Percentiles rank a stretch among this genome's conserved stretches.
Evolutionary conservation across 1,140 invertebrate genomes (phyloP).

Genomic region (Eulimnadia texana): DNA sequence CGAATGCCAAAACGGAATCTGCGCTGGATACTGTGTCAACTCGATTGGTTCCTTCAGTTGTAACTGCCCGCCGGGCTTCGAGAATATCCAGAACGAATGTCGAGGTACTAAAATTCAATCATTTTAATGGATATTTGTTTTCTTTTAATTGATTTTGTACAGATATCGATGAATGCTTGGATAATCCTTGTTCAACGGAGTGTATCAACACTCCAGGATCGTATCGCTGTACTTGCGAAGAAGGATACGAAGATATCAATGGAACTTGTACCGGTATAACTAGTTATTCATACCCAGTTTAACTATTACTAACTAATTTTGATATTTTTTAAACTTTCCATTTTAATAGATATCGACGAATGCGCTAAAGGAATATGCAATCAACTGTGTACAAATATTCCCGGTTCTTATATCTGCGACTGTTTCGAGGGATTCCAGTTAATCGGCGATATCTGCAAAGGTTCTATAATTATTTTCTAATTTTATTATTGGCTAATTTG

Average conservation of each 20-base stretch:
- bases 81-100: conserved; percentile 36
- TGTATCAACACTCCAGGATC: conserved; percentile 74
- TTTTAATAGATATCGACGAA: conserved; percentile 30
- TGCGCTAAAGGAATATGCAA: conserved; percentile 51
- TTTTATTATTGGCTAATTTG: not conserved
- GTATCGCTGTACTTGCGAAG: conserved; percentile 62
- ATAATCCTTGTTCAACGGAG: conserved; percentile 20
- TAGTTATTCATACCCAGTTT: conserved; percentile 14
- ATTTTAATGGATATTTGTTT: conserved; percentile 39
- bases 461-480: not conserved
- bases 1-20: conserved; percentile 20
- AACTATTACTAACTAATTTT: too few relatives aligned
- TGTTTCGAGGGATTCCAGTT: conserved; percentile 60
- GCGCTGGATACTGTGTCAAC: conserved; percentile 34
- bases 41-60: conserved; percentile 38
- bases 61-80: conserved; percentile 37
- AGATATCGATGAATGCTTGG: conserved; percentile 53
- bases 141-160: conserved; percentile 35
- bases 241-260: conserved; percentile 44
- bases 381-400: conserved; percentile 60
- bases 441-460: conserved; percentile 38
- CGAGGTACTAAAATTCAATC: conserved; percentile 39
- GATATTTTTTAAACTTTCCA: too few relatives aligned
- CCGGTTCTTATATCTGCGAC: conserved; percentile 63
- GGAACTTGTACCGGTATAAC: conserved; percentile 43